A percentile compares a stretch with the other conserved stretches of the same genome.
phyloP scores from a whole-genome alignment of 2,888 invertebrate genomes.

The Argyresthia goedartella region DNA sequence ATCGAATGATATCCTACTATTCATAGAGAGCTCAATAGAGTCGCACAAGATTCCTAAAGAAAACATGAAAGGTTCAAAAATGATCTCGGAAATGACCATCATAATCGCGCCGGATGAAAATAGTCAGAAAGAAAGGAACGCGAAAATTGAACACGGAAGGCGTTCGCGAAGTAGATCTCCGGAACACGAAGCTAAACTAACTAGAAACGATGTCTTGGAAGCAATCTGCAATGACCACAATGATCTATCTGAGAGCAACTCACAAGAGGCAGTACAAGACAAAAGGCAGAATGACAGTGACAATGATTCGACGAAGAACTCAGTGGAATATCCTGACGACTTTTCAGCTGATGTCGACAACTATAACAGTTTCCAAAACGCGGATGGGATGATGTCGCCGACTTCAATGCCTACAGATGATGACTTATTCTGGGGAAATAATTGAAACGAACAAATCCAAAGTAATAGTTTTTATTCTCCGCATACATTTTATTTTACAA shows the following conservation, averaged over 20 bases:
- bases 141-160: no score
- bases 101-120: no score
- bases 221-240: slow-evolving; percentile 28
- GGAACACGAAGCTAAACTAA: slow-evolving; percentile 20
- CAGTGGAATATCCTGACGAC: slow-evolving; percentile 32
- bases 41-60: no score
- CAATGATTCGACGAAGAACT: neutral
- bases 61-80: no score
- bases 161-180: slow-evolving; percentile 9
- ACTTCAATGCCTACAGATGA: slow-evolving; percentile 22
- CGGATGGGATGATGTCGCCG: slow-evolving; percentile 9
- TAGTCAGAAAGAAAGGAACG: no score
- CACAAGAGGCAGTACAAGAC: slow-evolving; percentile 20
- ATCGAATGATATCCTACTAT: no score
- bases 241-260: slow-evolving; percentile 19
- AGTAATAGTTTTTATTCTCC: slow-evolving; percentile 37
- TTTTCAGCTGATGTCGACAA: slow-evolving; percentile 44
- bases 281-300: neutral
- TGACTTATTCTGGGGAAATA: slow-evolving; percentile 47
- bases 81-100: no score
- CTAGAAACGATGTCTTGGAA: slow-evolving; percentile 29
- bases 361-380: slow-evolving; percentile 32
- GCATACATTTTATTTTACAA: slow-evolving; percentile 36
- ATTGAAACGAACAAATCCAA: slow-evolving; percentile 28
- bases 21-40: no score